A percentile compares a stretch with the other conserved stretches of the same genome.
Conservation (phyloP, 2,113 vertebrate genomes). For the cattle (Bos taurus) region DNA sequence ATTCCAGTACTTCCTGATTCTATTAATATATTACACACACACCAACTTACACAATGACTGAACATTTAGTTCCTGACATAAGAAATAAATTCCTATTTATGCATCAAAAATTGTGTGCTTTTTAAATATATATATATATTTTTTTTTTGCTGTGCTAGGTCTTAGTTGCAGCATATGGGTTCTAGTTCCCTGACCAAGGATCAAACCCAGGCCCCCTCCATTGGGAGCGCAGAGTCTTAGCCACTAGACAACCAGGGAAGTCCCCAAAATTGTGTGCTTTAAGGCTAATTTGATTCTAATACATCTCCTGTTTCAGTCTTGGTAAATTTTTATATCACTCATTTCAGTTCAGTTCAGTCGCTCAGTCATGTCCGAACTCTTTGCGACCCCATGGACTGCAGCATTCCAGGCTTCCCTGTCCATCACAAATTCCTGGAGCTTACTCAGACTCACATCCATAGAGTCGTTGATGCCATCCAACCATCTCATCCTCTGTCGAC, state of each 20-base stretch:
- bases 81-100: not conserved
- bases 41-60: not conserved
- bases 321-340: not conserved
- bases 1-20: not conserved
- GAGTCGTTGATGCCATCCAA: not conserved
- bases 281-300: not conserved
- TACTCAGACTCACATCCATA: not conserved
- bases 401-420: not conserved
- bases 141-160: not conserved
- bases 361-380: not conserved
- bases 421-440: not conserved
- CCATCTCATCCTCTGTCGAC: not conserved
- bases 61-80: not conserved
- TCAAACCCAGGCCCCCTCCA: not conserved
- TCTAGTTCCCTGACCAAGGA: not conserved
- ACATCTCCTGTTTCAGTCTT: not conserved
- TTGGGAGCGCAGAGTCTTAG: not conserved
- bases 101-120: not conserved
- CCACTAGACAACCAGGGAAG: not conserved
- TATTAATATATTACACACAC: not conserved
- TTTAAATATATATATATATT: not conserved
- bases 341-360: not conserved
- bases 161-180: not conserved
- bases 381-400: accelerated
- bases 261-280: not conserved